Base-by-base conservation (phyloP, 1,140 invertebrate genomes). In the Papilio dardanus region DNA sequence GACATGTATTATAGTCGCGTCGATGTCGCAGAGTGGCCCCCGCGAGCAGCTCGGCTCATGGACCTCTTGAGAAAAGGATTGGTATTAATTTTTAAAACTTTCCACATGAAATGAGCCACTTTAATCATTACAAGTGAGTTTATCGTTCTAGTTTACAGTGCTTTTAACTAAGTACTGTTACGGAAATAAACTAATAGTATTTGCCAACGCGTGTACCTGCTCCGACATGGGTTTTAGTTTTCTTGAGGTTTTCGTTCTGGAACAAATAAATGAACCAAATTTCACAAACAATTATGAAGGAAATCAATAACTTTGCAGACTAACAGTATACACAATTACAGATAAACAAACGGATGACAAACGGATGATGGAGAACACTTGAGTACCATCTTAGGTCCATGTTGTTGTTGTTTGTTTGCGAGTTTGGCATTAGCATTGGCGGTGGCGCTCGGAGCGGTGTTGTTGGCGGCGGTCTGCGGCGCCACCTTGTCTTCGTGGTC, bases 61-160 rank as follows among this genome's bases (percentile, higher is more conserved):
- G 78, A 76, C 81, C 88, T 89, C 88, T 89, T 89, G 86, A 89
- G 87, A 84, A 78, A 86, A 88, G 74, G 75, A 81, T 73, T 28
- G 54, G 68, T 77, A 71, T 85, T 81, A 81, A 40, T 75, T 77
- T 69, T 71, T 30, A 33, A 14, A 42, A 28, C 6, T 54, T 19
- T 35, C 24, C 12, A 67, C 7, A 28, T 31, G 58, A 30, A 62
- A 42, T 2, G 21, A 67, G 12, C 5, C 5, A n/a, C 1, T 46
- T 46, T 46, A 46, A 40, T 40, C 4, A 40, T 42, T 42, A 3
- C 7, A 33, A 33, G 3, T 33, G 3, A 33, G 3, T 3, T 33
- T 33, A 33, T 33, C 7, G 3, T 3, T 7, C 33, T 33, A 33
- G 3, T 37, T 2, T 37, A 37, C n/a, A n/a, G n/a, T n/a, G n/a